These are phyloP conservation scores for Pithys albifrons DNA, from an alignment of 2,113 vertebrate species.

Conservation along the genomic window DNA sequence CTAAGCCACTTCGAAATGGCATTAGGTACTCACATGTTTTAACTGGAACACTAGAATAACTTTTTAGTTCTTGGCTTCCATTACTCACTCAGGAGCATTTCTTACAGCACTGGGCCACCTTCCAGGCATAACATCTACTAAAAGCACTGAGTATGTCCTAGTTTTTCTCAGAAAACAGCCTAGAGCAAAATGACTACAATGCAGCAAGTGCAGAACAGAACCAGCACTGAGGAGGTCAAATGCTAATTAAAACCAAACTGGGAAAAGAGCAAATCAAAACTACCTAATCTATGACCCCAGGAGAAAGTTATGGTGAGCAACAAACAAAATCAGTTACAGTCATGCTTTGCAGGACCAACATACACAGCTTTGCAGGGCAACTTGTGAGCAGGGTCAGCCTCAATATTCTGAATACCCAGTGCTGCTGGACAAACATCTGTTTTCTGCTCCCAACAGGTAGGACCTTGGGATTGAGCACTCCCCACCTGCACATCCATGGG, in stretches of 20 bases:
- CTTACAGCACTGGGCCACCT: slow-evolving; percentile 44
- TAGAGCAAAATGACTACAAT: neutral
- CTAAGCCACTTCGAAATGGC: neutral
- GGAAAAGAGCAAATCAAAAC: neutral
- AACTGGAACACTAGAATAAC: neutral
- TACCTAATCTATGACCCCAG: neutral
- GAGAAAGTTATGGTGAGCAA: neutral
- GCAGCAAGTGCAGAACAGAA: slow-evolving; percentile 21
- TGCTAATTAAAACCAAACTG: slow-evolving; percentile 4
- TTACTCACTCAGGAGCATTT: slow-evolving; percentile 32
- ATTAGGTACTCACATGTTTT: slow-evolving; percentile 24
- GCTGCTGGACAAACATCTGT: neutral
- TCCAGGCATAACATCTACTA: slow-evolving; percentile 63
- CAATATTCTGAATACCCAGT: fast-evolving
- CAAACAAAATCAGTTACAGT: neutral
- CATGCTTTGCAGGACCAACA: neutral
- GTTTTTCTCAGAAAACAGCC: slow-evolving; percentile 59
- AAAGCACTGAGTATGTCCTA: slow-evolving; percentile 28
- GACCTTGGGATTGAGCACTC: neutral
- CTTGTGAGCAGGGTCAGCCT: fast-evolving
- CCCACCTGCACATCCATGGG: fast-evolving
- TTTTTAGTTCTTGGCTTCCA: slow-evolving; percentile 39
- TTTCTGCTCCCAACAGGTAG: neutral
- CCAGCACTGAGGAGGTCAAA: neutral
- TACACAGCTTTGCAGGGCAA: neutral